These are phyloP conservation scores for Alca torda DNA, from an alignment of 2,797 vertebrate species.

Conservation along the genomic window DNA sequence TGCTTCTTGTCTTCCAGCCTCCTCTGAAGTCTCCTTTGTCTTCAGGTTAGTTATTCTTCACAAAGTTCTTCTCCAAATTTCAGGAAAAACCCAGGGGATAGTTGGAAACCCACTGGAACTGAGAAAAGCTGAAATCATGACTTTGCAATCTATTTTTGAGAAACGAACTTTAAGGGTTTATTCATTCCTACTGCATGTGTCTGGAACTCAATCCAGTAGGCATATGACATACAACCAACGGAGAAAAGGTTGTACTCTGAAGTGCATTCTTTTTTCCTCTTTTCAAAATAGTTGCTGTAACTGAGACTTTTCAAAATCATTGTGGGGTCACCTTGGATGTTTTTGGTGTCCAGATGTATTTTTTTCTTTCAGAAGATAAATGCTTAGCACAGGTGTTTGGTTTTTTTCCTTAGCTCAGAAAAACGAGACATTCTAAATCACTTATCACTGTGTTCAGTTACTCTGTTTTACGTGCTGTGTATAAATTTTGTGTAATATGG, in stretches of 20 bases:
- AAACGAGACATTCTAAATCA: not conserved
- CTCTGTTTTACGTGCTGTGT: not conserved
- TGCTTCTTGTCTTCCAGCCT: not conserved
- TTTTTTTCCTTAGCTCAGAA: not conserved
- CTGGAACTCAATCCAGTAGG: not conserved
- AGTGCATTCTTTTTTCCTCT: not conserved
- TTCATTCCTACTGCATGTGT: not conserved
- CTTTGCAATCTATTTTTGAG: not conserved
- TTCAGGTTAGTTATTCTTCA: not conserved
- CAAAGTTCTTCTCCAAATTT: not conserved
- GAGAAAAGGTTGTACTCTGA: not conserved
- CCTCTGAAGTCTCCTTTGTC: not conserved
- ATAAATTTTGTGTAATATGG: not conserved
- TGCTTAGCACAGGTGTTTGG: not conserved
- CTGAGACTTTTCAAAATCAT: not conserved
- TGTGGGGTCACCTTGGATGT: not conserved
- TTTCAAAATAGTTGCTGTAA: not conserved
- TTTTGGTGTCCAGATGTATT: not conserved
- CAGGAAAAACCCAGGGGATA: not conserved
- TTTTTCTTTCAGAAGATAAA: not conserved
- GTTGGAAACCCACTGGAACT: not conserved
- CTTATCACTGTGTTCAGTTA: not conserved
- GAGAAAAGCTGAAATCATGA: not conserved
- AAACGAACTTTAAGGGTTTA: not conserved
- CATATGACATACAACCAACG: not conserved